A percentile compares a stretch with the other conserved stretches of the same genome.
phyloP scores from a whole-genome alignment of 2,888 invertebrate genomes.

The Polydrusus cervinus region DNA sequence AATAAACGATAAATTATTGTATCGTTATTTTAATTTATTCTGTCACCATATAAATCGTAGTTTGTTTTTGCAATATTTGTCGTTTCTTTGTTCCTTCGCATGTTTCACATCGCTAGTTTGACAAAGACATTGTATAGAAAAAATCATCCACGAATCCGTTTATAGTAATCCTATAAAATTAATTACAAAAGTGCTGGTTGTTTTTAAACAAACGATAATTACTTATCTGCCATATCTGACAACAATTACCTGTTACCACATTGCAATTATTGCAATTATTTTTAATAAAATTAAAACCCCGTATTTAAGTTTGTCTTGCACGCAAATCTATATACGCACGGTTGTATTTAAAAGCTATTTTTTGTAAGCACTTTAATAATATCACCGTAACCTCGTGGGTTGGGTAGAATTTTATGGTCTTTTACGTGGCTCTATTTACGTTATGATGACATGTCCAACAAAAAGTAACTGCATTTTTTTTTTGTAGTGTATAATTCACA shows the following conservation, averaged over 20 bases:
- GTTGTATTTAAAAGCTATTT: background rate
- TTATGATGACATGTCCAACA: no score
- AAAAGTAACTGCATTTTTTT: no score
- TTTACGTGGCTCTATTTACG: no score
- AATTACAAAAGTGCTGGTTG: conserved; percentile 12
- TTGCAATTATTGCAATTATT: conserved; percentile 17
- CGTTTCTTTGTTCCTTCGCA: background rate
- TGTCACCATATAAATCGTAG: background rate
- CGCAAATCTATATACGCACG: background rate
- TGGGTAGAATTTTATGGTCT: no score
- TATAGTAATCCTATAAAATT: conserved; percentile 9
- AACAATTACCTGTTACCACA: conserved; percentile 23
- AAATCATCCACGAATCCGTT: conserved; percentile 12
- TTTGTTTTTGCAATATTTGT: background rate
- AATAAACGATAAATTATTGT: no score
- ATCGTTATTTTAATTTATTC: no score
- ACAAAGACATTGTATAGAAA: conserved; percentile 14
- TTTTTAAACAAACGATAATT: conserved; percentile 21
- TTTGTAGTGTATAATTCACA: no score
- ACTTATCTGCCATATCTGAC: conserved; percentile 21
- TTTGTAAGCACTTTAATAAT: no score
- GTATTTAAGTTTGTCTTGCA: conserved; percentile 9
- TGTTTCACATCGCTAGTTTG: background rate
- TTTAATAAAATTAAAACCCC: conserved; percentile 8
- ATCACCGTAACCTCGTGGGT: no score